Conservation (phyloP, 2,888 invertebrate genomes). For the Dolichomitus sp. region DNA sequence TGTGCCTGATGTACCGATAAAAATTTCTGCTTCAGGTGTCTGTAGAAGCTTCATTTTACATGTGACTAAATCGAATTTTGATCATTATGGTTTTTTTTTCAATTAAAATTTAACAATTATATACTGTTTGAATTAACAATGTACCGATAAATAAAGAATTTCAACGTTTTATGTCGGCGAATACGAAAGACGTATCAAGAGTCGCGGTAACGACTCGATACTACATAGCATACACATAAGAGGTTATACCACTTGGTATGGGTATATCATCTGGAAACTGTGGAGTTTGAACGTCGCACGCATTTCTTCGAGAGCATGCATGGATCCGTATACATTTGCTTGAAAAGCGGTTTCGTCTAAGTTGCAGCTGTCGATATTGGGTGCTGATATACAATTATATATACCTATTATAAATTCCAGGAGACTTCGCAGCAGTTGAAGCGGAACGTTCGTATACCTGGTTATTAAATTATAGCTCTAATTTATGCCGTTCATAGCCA, state of each 20-base stretch:
- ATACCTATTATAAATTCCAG: conserved; percentile 22
- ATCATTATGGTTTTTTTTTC: too few species aligned
- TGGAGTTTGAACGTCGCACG: neutral
- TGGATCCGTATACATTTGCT: neutral
- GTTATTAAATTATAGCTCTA: conserved; percentile 49
- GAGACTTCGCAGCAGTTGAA: conserved; percentile 38
- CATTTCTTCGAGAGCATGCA: neutral
- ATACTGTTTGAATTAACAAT: too few species aligned
- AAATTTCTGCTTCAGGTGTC: too few species aligned
- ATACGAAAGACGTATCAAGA: conserved; percentile 8
- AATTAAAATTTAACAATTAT: too few species aligned
- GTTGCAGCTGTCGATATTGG: neutral
- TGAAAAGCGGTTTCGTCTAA: neutral
- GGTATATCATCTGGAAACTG: neutral
- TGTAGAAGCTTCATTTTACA: too few species aligned
- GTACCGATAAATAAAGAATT: too few species aligned
- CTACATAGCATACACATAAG: neutral
- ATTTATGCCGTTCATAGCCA: conserved; percentile 35
- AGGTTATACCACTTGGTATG: neutral
- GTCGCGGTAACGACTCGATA: neutral
- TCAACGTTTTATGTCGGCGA: neutral
- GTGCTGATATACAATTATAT: neutral
- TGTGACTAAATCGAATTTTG: too few species aligned
- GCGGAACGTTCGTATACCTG: conserved; percentile 39
- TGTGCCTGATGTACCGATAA: too few species aligned